Base-by-base conservation (phyloP, 2,888 invertebrate genomes). In the Chalcis sispes region DNA sequence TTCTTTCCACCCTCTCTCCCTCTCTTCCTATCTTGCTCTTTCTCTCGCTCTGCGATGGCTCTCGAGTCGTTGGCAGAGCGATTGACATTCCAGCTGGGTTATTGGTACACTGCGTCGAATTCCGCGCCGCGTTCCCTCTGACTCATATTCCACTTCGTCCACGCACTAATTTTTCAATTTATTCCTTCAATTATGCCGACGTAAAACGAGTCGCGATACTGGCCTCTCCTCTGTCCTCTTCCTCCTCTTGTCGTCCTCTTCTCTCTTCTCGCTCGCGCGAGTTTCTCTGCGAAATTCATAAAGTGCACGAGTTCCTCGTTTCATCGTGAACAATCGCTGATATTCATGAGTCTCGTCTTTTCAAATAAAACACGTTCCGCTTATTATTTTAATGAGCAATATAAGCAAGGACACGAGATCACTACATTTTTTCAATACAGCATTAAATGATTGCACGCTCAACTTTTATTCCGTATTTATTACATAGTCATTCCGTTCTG, bases 161-260 rank as follows among this genome's bases (percentile, higher is more conserved):
- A 61, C 72, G 72, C 66, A 75, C 86, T 86, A 86, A 87, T 87
- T 86, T 87, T 86, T 87, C 86, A 86, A 86, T 86, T 87, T 86
- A 86, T 85, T 85, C 83, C 80, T 81, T 82, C 86, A 86, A 87
- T 87, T 87, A 86, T 83, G 65, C 32, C 7, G 76, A 32, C 76
- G 71, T 77, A 74, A 77, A 79, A 69, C 77, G 77, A 75, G 79
- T 77, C 75, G 73, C 79, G 72, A 77, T 67, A 74, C 61, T 58
- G 20, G 40, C 15, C 32, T n/a, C 15, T 40, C n/a, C 50, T 46
- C 29, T 27, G 20, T 36, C 23, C 62, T 27, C 58, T 36, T 59
- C 58, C 48, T 23, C 1, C 8, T 32, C 64, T n/a, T 29, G 40
- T 20, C 32, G 18, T 40, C n/a, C 50, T 46, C 29, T 27, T 20